Percentiles rank a stretch among this genome's conserved stretches.
These are phyloP conservation scores for Melanotus villosus DNA, from an alignment of 2,888 invertebrate genomes.

Conservation along the genomic window DNA sequence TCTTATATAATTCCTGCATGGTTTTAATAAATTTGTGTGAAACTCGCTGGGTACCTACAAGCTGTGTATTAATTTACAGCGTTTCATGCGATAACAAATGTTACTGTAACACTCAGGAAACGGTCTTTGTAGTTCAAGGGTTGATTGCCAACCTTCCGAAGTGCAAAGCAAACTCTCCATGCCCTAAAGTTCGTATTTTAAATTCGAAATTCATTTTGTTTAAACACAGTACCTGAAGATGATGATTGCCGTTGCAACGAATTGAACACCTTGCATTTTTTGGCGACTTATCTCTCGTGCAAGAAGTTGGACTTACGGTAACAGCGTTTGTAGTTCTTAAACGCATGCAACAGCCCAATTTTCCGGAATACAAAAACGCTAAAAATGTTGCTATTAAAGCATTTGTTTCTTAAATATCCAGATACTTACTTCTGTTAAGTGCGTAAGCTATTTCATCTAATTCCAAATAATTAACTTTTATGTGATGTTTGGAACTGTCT, in stretches of 20 bases:
- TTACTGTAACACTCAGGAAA: conserved; percentile 13
- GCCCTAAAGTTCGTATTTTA: not conserved
- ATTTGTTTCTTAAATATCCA: too few species aligned
- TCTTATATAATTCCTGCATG: not conserved
- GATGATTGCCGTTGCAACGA: not conserved
- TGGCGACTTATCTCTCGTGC: not conserved
- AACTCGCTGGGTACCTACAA: not conserved
- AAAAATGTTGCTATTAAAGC: too few species aligned
- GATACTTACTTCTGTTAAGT: conserved; percentile 8
- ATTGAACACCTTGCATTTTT: conserved; percentile 2
- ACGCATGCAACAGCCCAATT: conserved; percentile 10
- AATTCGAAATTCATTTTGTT: not conserved
- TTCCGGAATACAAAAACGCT: conserved; percentile 14
- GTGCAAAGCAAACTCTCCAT: conserved; percentile 8
- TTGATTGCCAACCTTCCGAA: conserved; percentile 14
- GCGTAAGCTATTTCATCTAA: not conserved
- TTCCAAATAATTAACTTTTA: not conserved
- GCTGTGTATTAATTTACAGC: not conserved
- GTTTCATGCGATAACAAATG: not conserved
- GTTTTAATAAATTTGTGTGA: not conserved
- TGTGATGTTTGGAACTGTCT: not conserved
- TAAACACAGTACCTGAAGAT: conserved; percentile 4
- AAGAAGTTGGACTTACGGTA: not conserved
- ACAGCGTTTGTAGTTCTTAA: not conserved
- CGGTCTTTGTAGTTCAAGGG: not conserved